Conservation (phyloP, 2,113 vertebrate genomes). For the Psilopogon haemacephalus region DNA sequence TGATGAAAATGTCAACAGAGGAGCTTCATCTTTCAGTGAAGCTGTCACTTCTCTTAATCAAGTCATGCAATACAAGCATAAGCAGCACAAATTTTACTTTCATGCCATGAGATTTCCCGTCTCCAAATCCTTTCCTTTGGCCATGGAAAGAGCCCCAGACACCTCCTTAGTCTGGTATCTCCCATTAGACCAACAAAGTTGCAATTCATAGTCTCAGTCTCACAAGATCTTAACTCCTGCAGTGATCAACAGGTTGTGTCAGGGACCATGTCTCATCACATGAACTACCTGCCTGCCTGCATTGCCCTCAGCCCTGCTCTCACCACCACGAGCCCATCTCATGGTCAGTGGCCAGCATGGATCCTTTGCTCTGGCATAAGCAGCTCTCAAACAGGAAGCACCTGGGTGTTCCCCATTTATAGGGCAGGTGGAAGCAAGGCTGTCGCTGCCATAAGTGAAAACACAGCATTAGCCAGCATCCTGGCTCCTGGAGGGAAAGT, state of each 20-base stretch:
- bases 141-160: background rate
- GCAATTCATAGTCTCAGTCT: background rate
- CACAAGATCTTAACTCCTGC: background rate
- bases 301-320: background rate
- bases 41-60: background rate
- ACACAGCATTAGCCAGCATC: slow-evolving; percentile 12
- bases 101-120: accelerated
- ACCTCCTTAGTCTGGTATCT: background rate
- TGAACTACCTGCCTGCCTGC: background rate
- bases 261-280: background rate
- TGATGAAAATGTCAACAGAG: background rate
- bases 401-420: slow-evolving; percentile 41
- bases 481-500: slow-evolving; percentile 43
- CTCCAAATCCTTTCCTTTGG: background rate
- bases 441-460: slow-evolving; percentile 25
- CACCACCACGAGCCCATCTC: background rate
- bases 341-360: accelerated
- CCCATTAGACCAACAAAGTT: background rate
- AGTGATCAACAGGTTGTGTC: accelerated
- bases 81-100: background rate
- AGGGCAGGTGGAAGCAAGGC: slow-evolving; percentile 21
- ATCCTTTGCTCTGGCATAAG: background rate
- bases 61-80: background rate
- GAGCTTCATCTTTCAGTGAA: background rate
- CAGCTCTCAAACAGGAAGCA: slow-evolving; percentile 42